Percentiles rank a stretch among this genome's conserved stretches.
Conservation (phyloP, 2,888 invertebrate genomes). For the Drosophila nr. medialis region DNA sequence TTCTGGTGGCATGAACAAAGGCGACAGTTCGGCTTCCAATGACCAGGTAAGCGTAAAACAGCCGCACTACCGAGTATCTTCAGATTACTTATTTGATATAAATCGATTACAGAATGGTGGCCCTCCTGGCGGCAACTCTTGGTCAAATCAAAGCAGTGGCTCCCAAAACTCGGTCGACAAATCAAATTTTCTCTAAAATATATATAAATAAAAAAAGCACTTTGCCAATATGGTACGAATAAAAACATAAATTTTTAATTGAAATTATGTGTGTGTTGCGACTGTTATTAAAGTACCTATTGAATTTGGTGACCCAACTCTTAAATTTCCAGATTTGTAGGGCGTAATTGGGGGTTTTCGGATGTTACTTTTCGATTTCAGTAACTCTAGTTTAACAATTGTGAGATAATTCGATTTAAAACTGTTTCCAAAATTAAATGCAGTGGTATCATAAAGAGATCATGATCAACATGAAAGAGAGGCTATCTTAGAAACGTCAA, state of each 20-base stretch:
- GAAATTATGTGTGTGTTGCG: slow-evolving; percentile 45
- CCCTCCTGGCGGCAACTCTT: slow-evolving; percentile 59
- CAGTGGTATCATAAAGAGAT: not conserved
- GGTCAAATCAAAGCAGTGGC: slow-evolving; percentile 79
- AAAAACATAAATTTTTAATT: slow-evolving; percentile 44
- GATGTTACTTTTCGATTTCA: not conserved
- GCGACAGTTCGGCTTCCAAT: slow-evolving; percentile 63
- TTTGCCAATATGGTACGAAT: slow-evolving; percentile 47
- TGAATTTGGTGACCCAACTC: not conserved
- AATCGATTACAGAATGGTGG: slow-evolving; percentile 62
- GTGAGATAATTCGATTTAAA: not conserved
- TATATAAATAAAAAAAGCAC: slow-evolving; percentile 12
- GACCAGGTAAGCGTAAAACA: slow-evolving; percentile 64
- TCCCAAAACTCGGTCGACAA: slow-evolving; percentile 73
- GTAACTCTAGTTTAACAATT: no score
- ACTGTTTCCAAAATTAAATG: not conserved
- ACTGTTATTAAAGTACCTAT: not conserved
- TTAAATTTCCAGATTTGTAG: not conserved
- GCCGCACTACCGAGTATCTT: not conserved
- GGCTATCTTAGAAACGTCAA: not conserved
- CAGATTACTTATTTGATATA: not conserved
- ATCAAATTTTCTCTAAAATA: slow-evolving; percentile 69
- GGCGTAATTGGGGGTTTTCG: not conserved
- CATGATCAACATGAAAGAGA: not conserved
- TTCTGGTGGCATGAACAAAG: slow-evolving; percentile 63